Percentiles rank a stretch among this genome's conserved stretches.
Evolutionary conservation across 2,888 invertebrate genomes (phyloP).

Genomic region (Athetis lepigone): DNA sequence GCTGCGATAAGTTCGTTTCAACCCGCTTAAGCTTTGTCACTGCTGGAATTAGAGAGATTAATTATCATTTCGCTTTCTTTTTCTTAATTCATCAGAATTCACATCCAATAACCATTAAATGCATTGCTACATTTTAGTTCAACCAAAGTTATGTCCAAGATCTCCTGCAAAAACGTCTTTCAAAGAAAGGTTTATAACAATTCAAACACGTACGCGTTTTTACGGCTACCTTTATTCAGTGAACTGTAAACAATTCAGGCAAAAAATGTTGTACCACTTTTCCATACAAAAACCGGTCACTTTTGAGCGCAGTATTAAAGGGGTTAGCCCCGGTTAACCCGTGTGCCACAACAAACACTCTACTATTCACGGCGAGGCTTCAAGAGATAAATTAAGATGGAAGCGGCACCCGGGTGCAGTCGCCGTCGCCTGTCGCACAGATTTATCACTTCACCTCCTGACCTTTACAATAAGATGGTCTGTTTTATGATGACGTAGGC

Average conservation of each 20-base stretch:
- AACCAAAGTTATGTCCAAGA: neutral
- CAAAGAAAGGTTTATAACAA: neutral
- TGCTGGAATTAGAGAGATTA: constrained; percentile 41
- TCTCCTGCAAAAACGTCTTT: neutral
- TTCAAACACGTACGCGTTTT: neutral
- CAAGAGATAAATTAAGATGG: constrained; percentile 66
- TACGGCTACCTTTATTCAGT: neutral
- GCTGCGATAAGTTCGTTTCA: constrained; percentile 50
- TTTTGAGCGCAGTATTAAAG: constrained; percentile 33
- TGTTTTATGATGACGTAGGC: constrained; percentile 59
- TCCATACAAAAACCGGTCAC: constrained; percentile 31
- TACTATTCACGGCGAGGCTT: constrained; percentile 56
- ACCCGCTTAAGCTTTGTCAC: constrained; percentile 52
- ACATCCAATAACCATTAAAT: constrained; percentile 27
- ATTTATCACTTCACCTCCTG: constrained; percentile 60
- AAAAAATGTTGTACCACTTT: constrained; percentile 10
- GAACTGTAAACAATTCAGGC: constrained; percentile 3
- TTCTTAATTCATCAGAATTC: constrained; percentile 16
- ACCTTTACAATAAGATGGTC: constrained; percentile 52
- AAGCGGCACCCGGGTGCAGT: constrained; percentile 65
- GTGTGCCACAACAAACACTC: constrained; percentile 62
- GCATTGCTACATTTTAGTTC: constrained; percentile 7
- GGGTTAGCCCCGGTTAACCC: constrained; percentile 57
- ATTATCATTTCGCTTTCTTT: constrained; percentile 33
- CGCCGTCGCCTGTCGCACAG: constrained; percentile 44